Evolutionary conservation across 2,888 invertebrate genomes (phyloP), one percentile per base, ranked within the genome.

Genomic region (Matsumyia berberina): DNA sequence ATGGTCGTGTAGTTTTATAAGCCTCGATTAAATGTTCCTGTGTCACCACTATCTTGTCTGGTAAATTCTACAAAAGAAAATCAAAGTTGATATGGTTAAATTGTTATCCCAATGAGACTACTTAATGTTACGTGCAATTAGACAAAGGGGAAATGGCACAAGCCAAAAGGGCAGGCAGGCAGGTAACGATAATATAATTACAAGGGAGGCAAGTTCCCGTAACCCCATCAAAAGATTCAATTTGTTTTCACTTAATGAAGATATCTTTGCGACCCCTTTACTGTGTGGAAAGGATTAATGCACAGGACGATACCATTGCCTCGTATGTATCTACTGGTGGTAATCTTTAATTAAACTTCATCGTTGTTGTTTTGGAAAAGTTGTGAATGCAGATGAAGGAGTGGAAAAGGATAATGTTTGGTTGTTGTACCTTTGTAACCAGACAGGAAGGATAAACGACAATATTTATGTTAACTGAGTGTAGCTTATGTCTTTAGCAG

Each of bases 1-100:
- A 97, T 0, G 97, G 97, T 76, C 94, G 94, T 33, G 96, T 96
- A 80, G 94, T 94, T 66, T 91, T 91, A 58, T 96, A 91, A 0
- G 96, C 95, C 70, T 93, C 93, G 81, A 93, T 90, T 60, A 97
- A 92, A 91, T 96, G 95, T 67, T 93, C 92, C 87, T 94, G 93
- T 55, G 92, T 93, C 33, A 95, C 88, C 64, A 88, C 82, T 72
- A 92, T 90, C 88, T 89, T 90, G 82, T 92, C 90, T 73, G 91
- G 91, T 83, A 91, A 76, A 87, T 90, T 89, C 92, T 92, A 87
- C 11, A 87, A 87, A 55, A 44, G 62, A 19, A 11, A 19, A 49
- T 55, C 9, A 55, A 24, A 31, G 17, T 37, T 33, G 55, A 53
- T 94, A 92, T 88, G 93, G 12, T 53, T 53, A 53, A 33, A 64